phyloP scores from a whole-genome alignment of 2,888 invertebrate genomes.

The Ditula angustiorana region DNA sequence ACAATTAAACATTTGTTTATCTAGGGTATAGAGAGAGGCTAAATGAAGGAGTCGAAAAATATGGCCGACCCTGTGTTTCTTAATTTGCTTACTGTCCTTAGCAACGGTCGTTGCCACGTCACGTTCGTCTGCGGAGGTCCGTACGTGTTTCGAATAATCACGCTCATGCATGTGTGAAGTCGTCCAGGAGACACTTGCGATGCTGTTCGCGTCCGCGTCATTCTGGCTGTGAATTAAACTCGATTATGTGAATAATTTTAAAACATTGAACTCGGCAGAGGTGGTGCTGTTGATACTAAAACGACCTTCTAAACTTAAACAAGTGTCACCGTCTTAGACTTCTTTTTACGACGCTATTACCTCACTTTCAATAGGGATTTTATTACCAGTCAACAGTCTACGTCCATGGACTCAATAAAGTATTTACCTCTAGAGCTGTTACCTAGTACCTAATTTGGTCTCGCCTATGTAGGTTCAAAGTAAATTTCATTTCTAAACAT shows the following conservation, averaged over 20 bases:
- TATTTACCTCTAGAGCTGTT: background rate
- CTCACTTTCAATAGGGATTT: background rate
- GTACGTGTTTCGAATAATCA: conserved; percentile 36
- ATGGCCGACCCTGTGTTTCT: conserved; percentile 9
- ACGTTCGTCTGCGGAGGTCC: conserved; percentile 33
- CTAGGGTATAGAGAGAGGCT: background rate
- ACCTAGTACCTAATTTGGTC: background rate
- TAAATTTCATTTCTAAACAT: conserved; percentile 34
- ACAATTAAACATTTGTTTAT: conserved; percentile 1
- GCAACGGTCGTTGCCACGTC: conserved; percentile 24
- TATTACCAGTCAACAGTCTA: background rate
- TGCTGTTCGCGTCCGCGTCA: conserved; percentile 5
- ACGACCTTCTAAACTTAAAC: background rate
- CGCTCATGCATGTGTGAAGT: conserved; percentile 19
- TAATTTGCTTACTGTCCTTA: conserved; percentile 13
- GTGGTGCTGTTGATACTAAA: background rate
- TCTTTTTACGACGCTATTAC: background rate
- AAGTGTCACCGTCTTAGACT: background rate
- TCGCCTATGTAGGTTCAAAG: conserved; percentile 7
- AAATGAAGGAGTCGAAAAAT: background rate
- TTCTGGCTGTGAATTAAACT: conserved; percentile 29
- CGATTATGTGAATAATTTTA: conserved; percentile 35
- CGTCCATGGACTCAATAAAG: background rate
- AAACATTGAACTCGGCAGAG: background rate
- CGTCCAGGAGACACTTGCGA: conserved; percentile 25